Percentiles rank a stretch among this genome's conserved stretches.
phyloP scores from a whole-genome alignment of 2,888 invertebrate species.

The Drosophila neotestacea region DNA sequence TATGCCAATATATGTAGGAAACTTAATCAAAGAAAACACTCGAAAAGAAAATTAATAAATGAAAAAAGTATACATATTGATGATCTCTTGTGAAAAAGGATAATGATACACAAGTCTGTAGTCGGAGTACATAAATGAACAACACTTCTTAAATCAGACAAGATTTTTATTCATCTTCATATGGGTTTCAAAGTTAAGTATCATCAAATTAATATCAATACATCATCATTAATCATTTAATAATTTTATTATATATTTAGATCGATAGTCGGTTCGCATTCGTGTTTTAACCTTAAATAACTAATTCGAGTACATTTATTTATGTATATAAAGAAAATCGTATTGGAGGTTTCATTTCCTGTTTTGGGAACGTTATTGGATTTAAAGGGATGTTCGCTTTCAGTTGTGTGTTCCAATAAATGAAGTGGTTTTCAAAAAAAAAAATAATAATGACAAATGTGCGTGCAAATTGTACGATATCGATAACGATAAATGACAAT shows the following conservation, averaged over 20 bases:
- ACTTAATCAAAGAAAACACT: conserved; percentile 2
- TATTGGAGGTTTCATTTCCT: conserved; percentile 3
- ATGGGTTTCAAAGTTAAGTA: conserved; percentile 28
- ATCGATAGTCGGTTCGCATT: conserved; percentile 25
- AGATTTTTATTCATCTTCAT: conserved; percentile 40
- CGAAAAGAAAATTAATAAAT: conserved; percentile 9
- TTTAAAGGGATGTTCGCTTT: conserved; percentile 10
- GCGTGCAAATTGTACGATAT: conserved; percentile 59
- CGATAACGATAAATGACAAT: conserved; percentile 49
- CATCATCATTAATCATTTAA: conserved; percentile 28
- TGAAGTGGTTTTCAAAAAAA: conserved; percentile 4
- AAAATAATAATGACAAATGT: conserved; percentile 29
- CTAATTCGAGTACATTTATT: conserved; percentile 24
- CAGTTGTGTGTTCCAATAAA: conserved; percentile 31
- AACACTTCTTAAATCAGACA: conserved; percentile 58
- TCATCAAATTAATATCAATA: conserved; percentile 14
- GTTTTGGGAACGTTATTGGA: conserved; percentile 5
- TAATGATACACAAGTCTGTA: not conserved
- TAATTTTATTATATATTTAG: conserved; percentile 24
- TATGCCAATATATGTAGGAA: conserved; percentile 34
- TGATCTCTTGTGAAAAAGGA: not conserved
- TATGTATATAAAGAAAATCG: conserved; percentile 10
- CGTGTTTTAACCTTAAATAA: conserved; percentile 38
- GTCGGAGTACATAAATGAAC: conserved; percentile 30
- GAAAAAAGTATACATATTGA: conserved; percentile 21